Conservation (phyloP, 2,797 vertebrate genomes). For the Chelonia mydas region DNA sequence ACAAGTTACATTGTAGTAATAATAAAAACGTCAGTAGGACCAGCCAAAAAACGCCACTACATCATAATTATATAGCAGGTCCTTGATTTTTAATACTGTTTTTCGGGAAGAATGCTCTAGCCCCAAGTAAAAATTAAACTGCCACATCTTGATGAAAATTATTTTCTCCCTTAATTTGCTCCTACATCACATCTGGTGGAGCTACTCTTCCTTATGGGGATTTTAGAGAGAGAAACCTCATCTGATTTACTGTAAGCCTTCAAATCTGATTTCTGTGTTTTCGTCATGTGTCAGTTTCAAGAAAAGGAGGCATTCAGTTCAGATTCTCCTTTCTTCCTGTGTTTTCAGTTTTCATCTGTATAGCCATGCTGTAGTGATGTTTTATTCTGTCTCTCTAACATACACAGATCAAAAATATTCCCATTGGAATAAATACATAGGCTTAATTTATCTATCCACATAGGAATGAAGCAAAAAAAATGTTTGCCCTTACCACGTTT, state of each 20-base stretch:
- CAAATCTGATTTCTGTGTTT: not conserved
- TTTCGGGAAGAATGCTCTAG: not conserved
- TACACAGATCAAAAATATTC: not conserved
- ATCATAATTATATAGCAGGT: not conserved
- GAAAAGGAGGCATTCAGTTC: not conserved
- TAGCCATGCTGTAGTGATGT: not conserved
- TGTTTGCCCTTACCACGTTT: not conserved
- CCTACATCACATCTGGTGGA: not conserved
- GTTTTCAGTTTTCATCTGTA: not conserved
- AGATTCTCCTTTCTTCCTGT: not conserved
- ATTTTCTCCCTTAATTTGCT: not conserved
- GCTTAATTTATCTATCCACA: not conserved
- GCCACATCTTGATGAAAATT: not conserved
- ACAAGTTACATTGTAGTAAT: not conserved
- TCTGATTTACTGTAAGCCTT: not conserved
- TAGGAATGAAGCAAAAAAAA: not conserved
- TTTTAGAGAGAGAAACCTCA: not conserved
- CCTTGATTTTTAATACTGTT: fast-evolving
- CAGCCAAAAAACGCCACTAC: fast-evolving
- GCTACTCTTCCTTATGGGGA: not conserved
- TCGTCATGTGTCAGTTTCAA: not conserved
- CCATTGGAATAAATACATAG: not conserved
- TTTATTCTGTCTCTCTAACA: not conserved
- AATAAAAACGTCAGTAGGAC: not conserved
- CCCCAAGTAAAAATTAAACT: not conserved